Percentiles rank a stretch among this genome's conserved stretches.
phyloP scores from a whole-genome alignment of 2,888 invertebrate genomes.

The Ligdia adustata region DNA sequence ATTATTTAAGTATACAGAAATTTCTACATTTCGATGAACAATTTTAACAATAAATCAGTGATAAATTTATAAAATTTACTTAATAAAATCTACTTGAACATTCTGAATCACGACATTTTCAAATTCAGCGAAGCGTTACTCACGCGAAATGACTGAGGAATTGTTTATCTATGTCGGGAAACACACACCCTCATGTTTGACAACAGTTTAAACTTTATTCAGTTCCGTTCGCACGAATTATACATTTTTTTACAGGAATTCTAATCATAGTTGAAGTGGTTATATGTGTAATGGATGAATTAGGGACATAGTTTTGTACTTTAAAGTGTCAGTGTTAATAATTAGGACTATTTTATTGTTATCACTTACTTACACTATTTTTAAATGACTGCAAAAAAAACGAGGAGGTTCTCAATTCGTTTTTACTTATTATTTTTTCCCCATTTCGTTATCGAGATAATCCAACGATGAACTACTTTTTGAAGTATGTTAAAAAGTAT shows the following conservation, averaged over 20 bases:
- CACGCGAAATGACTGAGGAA: conserved; percentile 3
- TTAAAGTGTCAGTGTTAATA: too few relatives aligned
- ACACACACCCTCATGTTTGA: conserved; percentile 20
- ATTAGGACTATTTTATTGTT: too few relatives aligned
- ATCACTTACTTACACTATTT: too few relatives aligned
- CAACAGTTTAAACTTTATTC: background rate
- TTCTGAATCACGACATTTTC: conserved; percentile 11
- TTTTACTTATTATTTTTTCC: too few relatives aligned
- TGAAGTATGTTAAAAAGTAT: too few relatives aligned
- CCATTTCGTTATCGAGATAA: too few relatives aligned
- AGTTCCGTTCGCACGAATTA: conserved; percentile 19
- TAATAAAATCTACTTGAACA: too few relatives aligned
- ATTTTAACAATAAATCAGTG: background rate
- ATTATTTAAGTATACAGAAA: too few relatives aligned
- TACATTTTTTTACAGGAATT: conserved; percentile 9
- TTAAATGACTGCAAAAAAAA: too few relatives aligned
- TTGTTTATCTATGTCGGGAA: conserved; percentile 21
- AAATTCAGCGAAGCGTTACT: conserved; percentile 22
- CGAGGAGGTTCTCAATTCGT: too few relatives aligned
- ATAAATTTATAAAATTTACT: conserved; percentile 1
- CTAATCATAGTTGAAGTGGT: conserved; percentile 13
- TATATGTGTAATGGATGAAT: background rate
- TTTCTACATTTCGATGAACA: too few relatives aligned
- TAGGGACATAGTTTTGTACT: background rate
- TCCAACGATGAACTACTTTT: too few relatives aligned